Evolutionary conservation across 2,888 invertebrate species (phyloP).

Genomic region (Epinotia nisella): DNA sequence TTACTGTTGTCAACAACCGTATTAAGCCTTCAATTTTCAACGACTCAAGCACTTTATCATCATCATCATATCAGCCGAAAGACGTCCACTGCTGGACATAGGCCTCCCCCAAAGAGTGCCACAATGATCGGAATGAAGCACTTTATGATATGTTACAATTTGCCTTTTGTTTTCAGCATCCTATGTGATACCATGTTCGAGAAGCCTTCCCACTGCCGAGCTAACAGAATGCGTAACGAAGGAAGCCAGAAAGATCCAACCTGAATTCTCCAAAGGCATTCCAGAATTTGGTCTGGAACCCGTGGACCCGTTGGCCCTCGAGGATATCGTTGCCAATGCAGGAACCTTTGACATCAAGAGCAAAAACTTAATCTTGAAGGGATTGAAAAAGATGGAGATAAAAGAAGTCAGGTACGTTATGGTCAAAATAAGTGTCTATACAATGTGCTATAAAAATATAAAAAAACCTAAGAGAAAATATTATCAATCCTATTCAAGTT

Average conservation of each 20-base stretch:
- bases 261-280: constrained; percentile 46
- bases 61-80: no score
- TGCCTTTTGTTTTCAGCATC: constrained; percentile 46
- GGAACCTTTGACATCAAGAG: constrained; percentile 48
- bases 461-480: no score
- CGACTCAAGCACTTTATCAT: no score
- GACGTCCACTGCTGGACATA: no score
- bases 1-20: no score
- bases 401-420: constrained; percentile 47
- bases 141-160: not conserved
- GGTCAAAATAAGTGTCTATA: no score
- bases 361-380: constrained; percentile 48
- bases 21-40: no score
- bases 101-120: no score
- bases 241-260: constrained; percentile 44
- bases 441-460: no score
- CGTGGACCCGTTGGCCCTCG: constrained; percentile 47
- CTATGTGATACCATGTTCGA: constrained; percentile 47
- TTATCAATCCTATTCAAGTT: no score
- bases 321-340: constrained; percentile 45
- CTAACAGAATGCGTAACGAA: constrained; percentile 47
- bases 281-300: constrained; percentile 48
- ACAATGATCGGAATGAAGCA: no score
- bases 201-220: constrained; percentile 40
- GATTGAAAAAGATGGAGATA: constrained; percentile 48